phyloP scores from a whole-genome alignment of 2,888 invertebrate genomes.

The Uropetala carovei region DNA sequence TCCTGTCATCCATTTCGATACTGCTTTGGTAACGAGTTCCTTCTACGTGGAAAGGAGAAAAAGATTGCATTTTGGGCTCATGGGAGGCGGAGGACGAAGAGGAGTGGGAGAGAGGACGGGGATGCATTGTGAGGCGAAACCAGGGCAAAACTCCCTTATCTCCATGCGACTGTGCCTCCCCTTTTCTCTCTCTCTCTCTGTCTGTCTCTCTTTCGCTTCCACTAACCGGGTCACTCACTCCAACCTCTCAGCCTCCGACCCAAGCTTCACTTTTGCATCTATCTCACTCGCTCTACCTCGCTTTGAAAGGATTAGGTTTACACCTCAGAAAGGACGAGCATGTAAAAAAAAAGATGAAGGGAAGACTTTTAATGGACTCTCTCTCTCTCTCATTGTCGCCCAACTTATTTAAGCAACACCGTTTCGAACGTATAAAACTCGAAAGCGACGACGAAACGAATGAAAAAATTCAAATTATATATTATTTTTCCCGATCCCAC shows the following conservation, averaged over 20 bases:
- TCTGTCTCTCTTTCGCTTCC: neutral
- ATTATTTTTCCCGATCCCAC: neutral
- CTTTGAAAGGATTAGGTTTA: neutral
- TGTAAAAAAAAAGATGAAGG: neutral
- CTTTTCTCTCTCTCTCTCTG: neutral
- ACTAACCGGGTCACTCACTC: neutral
- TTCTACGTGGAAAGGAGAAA: neutral
- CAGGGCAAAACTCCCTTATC: neutral
- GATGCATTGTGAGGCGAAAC: constrained; percentile 6
- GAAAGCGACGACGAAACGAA: neutral
- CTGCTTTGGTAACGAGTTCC: neutral
- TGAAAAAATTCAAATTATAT: neutral
- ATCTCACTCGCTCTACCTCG: neutral
- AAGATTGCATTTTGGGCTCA: neutral
- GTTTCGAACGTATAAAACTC: neutral
- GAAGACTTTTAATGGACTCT: neutral
- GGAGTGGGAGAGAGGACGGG: no score
- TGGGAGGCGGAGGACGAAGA: neutral
- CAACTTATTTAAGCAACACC: neutral
- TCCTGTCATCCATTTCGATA: constrained; percentile 32
- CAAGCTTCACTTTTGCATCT: neutral
- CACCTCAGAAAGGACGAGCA: neutral
- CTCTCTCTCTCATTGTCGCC: neutral
- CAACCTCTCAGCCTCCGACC: no score
- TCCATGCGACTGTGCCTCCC: neutral